Evolutionary conservation across 2,113 vertebrate species (phyloP).

Genomic region (Pseudopodoces humilis): DNA sequence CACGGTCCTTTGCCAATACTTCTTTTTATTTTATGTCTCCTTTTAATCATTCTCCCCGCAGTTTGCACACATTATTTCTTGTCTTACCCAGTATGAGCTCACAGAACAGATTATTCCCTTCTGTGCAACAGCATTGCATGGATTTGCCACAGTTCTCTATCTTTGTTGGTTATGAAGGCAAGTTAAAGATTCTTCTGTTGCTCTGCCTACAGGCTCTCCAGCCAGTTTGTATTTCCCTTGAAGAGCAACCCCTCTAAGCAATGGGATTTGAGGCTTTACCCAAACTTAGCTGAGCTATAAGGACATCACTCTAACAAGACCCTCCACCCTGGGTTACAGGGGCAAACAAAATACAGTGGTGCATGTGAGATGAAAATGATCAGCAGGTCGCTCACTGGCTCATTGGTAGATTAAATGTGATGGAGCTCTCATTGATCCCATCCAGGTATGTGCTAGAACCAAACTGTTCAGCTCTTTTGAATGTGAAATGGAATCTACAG

Average conservation of each 20-base stretch:
- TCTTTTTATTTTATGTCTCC: not conserved
- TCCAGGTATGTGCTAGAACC: not conserved
- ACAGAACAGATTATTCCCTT: constrained; percentile 12
- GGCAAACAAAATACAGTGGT: not conserved
- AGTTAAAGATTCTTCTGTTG: not conserved
- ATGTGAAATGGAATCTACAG: not conserved
- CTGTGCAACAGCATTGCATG: not conserved
- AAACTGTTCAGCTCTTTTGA: not conserved
- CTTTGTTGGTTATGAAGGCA: not conserved
- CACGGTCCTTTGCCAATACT: not conserved
- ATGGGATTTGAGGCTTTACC: not conserved
- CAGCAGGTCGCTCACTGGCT: not conserved
- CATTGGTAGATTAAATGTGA: not conserved
- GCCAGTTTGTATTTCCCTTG: not conserved
- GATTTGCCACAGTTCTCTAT: not conserved
- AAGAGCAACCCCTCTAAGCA: not conserved
- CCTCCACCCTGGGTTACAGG: not conserved
- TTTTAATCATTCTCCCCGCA: not conserved
- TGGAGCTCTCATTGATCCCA: not conserved
- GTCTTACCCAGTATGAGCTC: not conserved
- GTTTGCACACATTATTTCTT: not conserved
- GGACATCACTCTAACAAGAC: not conserved
- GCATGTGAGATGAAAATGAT: not conserved
- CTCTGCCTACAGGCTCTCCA: not conserved
- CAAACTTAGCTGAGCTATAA: not conserved